Percentiles rank a stretch among this genome's conserved stretches.
These are phyloP conservation scores for Chroicocephalus ridibundus DNA, from an alignment of 2,113 vertebrate species.

Conservation along the genomic window DNA sequence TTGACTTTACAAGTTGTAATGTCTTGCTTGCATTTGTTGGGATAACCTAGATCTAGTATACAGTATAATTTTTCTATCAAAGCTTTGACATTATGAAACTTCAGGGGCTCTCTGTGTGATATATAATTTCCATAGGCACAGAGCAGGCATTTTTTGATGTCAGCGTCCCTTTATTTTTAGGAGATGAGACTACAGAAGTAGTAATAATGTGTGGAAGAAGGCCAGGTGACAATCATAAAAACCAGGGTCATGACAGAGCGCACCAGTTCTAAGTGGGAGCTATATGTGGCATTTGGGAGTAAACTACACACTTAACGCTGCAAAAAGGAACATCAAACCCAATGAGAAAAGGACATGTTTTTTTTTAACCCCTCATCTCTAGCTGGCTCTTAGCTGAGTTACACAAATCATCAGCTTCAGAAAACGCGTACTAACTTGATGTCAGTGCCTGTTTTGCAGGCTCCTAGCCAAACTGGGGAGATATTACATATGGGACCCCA, in stretches of 20 bases:
- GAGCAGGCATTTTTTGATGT: neutral
- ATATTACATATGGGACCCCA: neutral
- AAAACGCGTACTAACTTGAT: neutral
- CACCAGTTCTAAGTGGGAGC: neutral
- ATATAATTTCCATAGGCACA: neutral
- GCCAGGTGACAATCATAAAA: conserved; percentile 1
- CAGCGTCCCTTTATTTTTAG: neutral
- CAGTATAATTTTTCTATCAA: neutral
- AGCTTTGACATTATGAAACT: neutral
- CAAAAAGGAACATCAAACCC: neutral
- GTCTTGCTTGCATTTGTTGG: neutral
- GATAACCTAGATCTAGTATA: neutral
- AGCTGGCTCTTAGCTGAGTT: neutral
- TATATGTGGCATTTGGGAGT: neutral
- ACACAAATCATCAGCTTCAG: neutral
- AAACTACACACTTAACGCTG: neutral
- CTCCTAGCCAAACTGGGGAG: neutral
- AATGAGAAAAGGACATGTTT: neutral
- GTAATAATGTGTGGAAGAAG: neutral
- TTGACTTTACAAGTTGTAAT: neutral
- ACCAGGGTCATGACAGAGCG: neutral
- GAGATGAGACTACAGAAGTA: neutral
- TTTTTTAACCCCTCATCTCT: neutral
- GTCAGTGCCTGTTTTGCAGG: neutral
- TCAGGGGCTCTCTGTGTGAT: neutral